These are phyloP conservation scores for Muricea muricata DNA, from an alignment of 92 coral and sea anemone species.

Conservation along the genomic window DNA sequence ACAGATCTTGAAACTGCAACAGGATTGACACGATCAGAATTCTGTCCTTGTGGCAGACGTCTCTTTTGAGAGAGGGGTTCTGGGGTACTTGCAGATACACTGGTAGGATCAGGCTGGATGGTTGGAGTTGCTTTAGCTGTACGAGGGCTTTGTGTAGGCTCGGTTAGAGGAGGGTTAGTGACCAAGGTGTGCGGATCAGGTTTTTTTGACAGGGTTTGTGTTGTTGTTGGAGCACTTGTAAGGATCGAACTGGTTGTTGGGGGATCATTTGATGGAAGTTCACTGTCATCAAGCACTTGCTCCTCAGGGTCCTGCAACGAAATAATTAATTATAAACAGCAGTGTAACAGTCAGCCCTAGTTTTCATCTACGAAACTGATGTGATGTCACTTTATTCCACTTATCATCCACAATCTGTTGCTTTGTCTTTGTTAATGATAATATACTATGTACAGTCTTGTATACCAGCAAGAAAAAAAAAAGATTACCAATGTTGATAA, in stretches of 20 bases:
- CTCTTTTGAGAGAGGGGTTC: background rate
- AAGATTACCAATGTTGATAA: too few species aligned
- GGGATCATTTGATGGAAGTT: constrained; percentile 6
- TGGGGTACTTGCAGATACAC: background rate
- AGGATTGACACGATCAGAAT: background rate
- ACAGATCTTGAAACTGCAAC: background rate
- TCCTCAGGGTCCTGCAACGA: background rate
- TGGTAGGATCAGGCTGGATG: background rate
- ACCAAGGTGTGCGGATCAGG: background rate
- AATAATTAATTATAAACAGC: too few species aligned
- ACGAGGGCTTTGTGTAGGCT: background rate
- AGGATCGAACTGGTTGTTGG: constrained; percentile 16
- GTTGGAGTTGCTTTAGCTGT: background rate
- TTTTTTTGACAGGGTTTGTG: background rate
- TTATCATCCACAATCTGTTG: too few species aligned
- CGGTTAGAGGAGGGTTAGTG: background rate
- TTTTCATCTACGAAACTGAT: too few species aligned
- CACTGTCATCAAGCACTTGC: constrained; percentile 7
- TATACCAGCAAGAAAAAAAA: too few species aligned
- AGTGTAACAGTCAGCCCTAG: too few species aligned
- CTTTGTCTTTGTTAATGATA: too few species aligned
- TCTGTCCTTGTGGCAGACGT: background rate
- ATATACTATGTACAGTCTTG: too few species aligned
- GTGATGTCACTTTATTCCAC: too few species aligned
- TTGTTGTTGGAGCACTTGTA: constrained; percentile 1